Evolutionary conservation across 1,140 invertebrate species (phyloP).

Genomic region (Campoletis sonorensis): DNA sequence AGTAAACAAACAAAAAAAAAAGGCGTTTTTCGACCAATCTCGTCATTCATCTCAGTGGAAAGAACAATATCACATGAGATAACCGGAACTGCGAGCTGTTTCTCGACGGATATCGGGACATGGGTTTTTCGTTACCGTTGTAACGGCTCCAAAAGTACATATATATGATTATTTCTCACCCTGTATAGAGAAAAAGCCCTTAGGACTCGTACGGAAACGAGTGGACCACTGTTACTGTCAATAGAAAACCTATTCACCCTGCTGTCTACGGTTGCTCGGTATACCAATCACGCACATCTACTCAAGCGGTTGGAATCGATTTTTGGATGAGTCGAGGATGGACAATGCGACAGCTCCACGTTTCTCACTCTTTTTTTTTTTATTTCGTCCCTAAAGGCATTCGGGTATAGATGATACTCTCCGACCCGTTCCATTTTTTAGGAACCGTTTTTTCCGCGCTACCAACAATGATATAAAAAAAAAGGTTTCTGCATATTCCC

Average conservation of each 20-base stretch:
- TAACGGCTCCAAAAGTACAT: not conserved
- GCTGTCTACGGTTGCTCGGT: not conserved
- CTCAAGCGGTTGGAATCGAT: slow-evolving; percentile 17
- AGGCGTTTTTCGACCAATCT: not conserved
- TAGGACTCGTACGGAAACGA: not conserved
- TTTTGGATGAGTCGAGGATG: slow-evolving; percentile 29
- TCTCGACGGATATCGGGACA: not conserved
- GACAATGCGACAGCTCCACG: slow-evolving; percentile 20
- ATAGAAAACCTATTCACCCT: slow-evolving; percentile 32
- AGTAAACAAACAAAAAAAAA: not conserved
- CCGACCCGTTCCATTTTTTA: too few relatives aligned
- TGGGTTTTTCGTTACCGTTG: not conserved
- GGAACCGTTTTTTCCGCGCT: too few relatives aligned
- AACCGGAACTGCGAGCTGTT: slow-evolving; percentile 12
- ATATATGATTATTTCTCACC: not conserved
- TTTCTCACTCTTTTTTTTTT: slow-evolving; percentile 19
- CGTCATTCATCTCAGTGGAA: not conserved
- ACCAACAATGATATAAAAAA: too few relatives aligned
- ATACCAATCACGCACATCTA: not conserved
- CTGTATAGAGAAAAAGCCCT: not conserved
- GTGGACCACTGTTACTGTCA: not conserved
- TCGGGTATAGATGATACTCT: too few relatives aligned
- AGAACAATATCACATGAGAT: slow-evolving; percentile 25
- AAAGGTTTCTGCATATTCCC: too few relatives aligned
- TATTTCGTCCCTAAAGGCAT: not conserved